These are phyloP conservation scores for Heterotilapia buettikoferi DNA, from an alignment of 2,113 vertebrate species.

Conservation along the genomic window DNA sequence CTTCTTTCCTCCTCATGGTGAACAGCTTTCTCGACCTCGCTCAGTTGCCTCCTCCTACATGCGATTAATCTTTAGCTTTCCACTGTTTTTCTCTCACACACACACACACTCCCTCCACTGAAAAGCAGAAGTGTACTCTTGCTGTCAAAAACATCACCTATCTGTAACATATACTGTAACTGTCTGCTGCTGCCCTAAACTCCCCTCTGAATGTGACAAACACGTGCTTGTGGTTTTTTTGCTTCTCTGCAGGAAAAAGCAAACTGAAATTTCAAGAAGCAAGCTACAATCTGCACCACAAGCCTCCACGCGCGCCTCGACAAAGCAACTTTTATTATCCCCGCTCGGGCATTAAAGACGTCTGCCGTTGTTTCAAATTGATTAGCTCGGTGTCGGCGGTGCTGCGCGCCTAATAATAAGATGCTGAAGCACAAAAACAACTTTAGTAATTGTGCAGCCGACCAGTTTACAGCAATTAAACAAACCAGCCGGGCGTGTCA, in stretches of 20 bases:
- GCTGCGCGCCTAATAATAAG: slow-evolving; percentile 5
- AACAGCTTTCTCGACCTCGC: background rate
- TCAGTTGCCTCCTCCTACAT: background rate
- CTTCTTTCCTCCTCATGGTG: background rate
- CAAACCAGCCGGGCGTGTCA: slow-evolving; percentile 21
- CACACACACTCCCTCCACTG: background rate
- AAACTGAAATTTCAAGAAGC: background rate
- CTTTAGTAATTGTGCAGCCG: background rate
- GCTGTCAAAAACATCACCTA: background rate
- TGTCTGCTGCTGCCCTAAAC: background rate
- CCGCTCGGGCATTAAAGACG: background rate
- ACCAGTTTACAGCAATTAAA: slow-evolving; percentile 24
- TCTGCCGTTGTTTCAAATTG: background rate
- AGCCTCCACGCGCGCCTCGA: background rate
- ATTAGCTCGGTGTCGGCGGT: slow-evolving; percentile 9
- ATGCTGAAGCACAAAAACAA: slow-evolving; percentile 4
- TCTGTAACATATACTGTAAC: background rate
- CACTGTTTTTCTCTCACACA: background rate
- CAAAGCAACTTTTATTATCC: background rate
- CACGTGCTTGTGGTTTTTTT: background rate
- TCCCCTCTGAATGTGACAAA: background rate
- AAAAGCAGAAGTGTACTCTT: background rate
- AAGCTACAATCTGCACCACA: background rate
- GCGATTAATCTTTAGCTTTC: background rate
- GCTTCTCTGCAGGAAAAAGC: background rate